Conservation (phyloP, 2,113 vertebrate species). For the Bujurquina vittata region DNA sequence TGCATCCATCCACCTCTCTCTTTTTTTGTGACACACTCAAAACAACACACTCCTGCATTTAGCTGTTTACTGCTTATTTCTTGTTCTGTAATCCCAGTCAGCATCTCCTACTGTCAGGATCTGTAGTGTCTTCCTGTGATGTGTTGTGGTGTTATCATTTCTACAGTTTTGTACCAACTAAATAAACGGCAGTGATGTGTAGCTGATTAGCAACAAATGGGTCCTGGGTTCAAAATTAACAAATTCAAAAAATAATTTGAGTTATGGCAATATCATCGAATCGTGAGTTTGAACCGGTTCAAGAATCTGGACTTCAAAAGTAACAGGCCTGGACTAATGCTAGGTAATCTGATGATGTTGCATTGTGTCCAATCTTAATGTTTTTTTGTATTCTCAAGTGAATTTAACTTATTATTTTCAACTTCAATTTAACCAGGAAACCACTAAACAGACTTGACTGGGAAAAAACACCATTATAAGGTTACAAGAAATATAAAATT, state of each 20-base stretch:
- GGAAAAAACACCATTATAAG: not conserved
- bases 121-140: not conserved
- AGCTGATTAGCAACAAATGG: not conserved
- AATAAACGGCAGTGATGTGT: not conserved
- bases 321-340: not conserved
- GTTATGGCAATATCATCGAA: not conserved
- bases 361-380: not conserved
- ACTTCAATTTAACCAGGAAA: not conserved
- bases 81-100: not conserved
- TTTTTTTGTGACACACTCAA: not conserved
- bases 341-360: fast-evolving
- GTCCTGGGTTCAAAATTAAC: not conserved
- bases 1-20: not conserved
- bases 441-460: not conserved
- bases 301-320: not conserved
- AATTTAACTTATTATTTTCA: not conserved
- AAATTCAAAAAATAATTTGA: not conserved
- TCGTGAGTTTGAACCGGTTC: not conserved
- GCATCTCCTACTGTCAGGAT: not conserved
- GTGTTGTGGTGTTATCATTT: not conserved
- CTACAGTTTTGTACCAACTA: not conserved
- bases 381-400: not conserved
- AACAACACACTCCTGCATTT: not conserved
- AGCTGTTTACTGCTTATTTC: not conserved
- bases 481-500: not conserved